Percentiles rank a stretch among this genome's conserved stretches.
Evolutionary conservation across 2,797 vertebrate genomes (phyloP).

Genomic region (Avahi laniger): DNA sequence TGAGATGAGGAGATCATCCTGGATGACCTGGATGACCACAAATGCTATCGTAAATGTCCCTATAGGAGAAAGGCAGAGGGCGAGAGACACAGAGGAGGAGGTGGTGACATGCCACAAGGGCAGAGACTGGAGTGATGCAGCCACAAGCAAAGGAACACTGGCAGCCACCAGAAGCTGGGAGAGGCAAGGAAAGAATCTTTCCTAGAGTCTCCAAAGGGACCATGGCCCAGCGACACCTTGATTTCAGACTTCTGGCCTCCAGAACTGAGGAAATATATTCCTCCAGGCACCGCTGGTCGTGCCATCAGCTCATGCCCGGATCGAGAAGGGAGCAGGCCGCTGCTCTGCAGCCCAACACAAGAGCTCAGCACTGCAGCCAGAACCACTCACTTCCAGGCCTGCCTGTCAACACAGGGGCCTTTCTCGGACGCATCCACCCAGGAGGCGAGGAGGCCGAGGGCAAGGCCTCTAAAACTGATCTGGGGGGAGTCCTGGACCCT

Average conservation of each 20-base stretch:
- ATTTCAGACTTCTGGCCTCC: background rate
- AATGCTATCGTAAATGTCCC: background rate
- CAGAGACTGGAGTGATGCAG: background rate
- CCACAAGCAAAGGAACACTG: background rate
- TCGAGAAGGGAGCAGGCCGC: background rate
- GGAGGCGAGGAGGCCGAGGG: rapidly evolving
- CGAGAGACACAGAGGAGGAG: background rate
- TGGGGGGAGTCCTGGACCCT: background rate
- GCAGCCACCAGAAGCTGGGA: background rate
- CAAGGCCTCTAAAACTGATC: background rate
- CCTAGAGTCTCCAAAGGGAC: background rate
- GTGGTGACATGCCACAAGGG: background rate
- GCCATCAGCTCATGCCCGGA: background rate
- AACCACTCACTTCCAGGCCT: background rate
- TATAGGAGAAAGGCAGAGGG: background rate
- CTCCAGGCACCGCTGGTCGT: background rate
- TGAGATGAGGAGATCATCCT: background rate
- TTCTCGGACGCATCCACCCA: background rate
- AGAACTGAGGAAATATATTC: background rate
- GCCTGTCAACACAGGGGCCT: too few relatives aligned
- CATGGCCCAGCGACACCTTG: background rate
- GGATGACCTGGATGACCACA: background rate
- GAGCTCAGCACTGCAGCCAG: background rate
- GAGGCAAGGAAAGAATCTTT: background rate
- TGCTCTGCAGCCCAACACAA: background rate